These are phyloP conservation scores for Albula goreensis DNA, from an alignment of 2,113 vertebrate species.

Conservation along the genomic window DNA sequence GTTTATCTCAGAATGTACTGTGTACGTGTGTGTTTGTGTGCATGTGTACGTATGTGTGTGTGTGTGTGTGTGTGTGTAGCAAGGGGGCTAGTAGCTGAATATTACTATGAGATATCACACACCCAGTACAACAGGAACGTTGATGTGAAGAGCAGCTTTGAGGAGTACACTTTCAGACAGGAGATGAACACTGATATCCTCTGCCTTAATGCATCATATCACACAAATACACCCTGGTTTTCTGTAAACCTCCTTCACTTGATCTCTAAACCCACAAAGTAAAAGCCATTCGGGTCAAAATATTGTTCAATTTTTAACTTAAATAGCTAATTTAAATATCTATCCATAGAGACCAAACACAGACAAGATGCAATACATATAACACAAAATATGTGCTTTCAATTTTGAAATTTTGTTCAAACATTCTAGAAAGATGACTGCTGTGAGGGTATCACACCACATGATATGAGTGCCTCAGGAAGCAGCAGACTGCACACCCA, in stretches of 20 bases:
- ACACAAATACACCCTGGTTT: neutral
- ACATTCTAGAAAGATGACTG: neutral
- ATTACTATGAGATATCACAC: neutral
- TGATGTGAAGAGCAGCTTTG: neutral
- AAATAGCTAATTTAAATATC: neutral
- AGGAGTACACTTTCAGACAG: neutral
- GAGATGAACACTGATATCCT: constrained; percentile 9
- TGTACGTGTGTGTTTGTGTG: neutral
- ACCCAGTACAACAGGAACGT: constrained; percentile 3
- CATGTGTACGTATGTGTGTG: neutral
- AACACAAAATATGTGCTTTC: neutral
- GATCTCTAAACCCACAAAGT: too few species aligned
- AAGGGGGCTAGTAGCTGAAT: too few species aligned
- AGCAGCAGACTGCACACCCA: too few species aligned
- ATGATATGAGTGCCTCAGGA: too few species aligned
- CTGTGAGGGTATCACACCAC: neutral
- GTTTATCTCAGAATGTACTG: too few species aligned
- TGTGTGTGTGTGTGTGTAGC: neutral
- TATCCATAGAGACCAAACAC: neutral
- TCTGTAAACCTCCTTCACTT: neutral
- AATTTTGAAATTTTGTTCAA: neutral
- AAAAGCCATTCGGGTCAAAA: neutral
- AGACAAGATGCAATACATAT: neutral
- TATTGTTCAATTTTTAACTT: neutral
- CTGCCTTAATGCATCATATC: neutral